A percentile compares a stretch with the other conserved stretches of the same genome.
Conservation (phyloP, 2,888 invertebrate genomes). For the Xestia ashworthii region DNA sequence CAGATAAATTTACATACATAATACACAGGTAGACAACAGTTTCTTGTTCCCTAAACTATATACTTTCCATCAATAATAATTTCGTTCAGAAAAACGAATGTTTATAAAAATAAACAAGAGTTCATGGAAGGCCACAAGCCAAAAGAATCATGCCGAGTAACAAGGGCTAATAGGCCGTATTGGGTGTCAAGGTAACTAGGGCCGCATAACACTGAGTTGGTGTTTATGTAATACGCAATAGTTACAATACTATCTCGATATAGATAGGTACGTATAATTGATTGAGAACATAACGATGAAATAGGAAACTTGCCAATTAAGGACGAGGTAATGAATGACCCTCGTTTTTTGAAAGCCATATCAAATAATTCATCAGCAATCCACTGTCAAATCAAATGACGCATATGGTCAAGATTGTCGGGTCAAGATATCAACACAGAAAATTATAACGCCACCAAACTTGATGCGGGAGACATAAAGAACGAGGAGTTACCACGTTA, state of each 20-base stretch:
- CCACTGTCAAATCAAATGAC: neutral
- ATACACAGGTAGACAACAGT: neutral
- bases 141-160: neutral
- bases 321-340: neutral
- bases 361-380: neutral
- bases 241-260: neutral
- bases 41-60: too few relatives aligned
- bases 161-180: neutral
- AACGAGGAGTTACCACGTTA: neutral
- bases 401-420: neutral
- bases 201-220: neutral
- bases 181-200: constrained; percentile 1
- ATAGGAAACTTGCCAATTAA: neutral
- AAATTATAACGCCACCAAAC: neutral
- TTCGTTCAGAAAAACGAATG: neutral
- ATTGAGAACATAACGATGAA: neutral
- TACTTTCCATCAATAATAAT: too few relatives aligned
- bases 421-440: neutral
- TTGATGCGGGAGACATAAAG: neutral
- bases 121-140: neutral
- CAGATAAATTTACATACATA: neutral
- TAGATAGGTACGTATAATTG: neutral
- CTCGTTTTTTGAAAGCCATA: neutral
- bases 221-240: neutral
- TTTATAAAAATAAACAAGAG: neutral